phyloP scores from a whole-genome alignment of 2,888 invertebrate genomes.

The Harmothoe impar region DNA sequence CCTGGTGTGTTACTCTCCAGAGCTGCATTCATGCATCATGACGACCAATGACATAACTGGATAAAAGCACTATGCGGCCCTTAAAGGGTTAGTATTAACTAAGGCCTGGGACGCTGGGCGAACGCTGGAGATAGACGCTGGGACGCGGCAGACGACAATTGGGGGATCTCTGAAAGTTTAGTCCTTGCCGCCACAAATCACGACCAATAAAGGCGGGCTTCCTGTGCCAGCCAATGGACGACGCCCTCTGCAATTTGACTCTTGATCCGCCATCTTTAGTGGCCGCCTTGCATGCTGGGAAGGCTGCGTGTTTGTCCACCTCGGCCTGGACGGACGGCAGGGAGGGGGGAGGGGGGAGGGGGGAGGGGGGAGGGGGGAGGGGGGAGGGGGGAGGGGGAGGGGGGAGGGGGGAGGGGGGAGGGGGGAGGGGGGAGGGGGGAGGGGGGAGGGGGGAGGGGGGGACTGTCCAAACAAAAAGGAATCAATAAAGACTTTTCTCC shows the following conservation, averaged over 20 bases:
- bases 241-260: background rate
- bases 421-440: background rate
- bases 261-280: background rate
- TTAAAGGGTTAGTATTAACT: too few species aligned
- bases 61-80: too few species aligned
- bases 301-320: background rate
- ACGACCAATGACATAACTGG: too few species aligned
- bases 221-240: background rate
- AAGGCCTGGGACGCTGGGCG: too few species aligned
- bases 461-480: background rate
- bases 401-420: background rate
- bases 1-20: too few species aligned
- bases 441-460: background rate
- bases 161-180: background rate
- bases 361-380: background rate
- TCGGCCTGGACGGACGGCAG: background rate
- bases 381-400: background rate
- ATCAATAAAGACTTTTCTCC: constrained; percentile 12
- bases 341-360: background rate
- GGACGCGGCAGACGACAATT: background rate
- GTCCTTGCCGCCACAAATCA: background rate
- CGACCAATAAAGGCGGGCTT: background rate
- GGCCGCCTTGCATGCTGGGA: background rate
- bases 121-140: too few species aligned
- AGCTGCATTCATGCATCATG: too few species aligned